A percentile compares a stretch with the other conserved stretches of the same genome.
These are phyloP conservation scores for Eretmodus cyanostictus DNA, from an alignment of 2,113 vertebrate genomes.

Conservation along the genomic window DNA sequence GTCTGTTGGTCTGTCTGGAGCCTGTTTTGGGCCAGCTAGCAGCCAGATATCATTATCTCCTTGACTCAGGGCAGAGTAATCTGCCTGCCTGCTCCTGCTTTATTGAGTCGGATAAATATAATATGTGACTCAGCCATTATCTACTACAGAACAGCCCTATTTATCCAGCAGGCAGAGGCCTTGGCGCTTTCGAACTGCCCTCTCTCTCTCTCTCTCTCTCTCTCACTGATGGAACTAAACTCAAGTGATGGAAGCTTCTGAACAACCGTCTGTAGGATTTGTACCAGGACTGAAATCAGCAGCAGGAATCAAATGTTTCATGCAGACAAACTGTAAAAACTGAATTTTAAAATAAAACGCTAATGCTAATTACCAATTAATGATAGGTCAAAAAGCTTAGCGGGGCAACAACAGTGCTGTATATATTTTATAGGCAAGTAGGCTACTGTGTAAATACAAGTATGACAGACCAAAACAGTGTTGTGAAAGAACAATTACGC, in stretches of 20 bases:
- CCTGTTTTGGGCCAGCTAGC: conserved; percentile 64
- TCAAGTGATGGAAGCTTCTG: conserved; percentile 45
- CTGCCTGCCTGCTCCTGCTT: conserved; percentile 71
- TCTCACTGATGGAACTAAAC: conserved; percentile 45
- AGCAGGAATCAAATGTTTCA: conserved; percentile 9
- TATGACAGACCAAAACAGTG: background rate
- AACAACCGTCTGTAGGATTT: conserved; percentile 6
- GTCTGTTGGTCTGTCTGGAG: conserved; percentile 48
- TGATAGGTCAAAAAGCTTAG: background rate
- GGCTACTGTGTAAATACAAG: background rate
- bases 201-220: conserved; percentile 31
- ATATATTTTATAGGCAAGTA: background rate
- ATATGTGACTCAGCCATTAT: conserved; percentile 74
- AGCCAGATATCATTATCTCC: conserved; percentile 75
- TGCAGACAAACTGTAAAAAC: background rate
- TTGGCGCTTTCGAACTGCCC: conserved; percentile 43
- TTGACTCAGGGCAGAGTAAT: conserved; percentile 75
- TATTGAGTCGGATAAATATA: conserved; percentile 78
- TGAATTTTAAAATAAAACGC: background rate
- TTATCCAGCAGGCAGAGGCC: conserved; percentile 59
- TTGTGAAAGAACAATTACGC: background rate
- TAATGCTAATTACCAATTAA: background rate
- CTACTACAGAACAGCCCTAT: conserved; percentile 67
- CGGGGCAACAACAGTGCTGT: background rate
- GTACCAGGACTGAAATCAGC: conserved; percentile 33